These are phyloP conservation scores for Drosophila neocordata DNA, from an alignment of 1,140 invertebrate genomes.

Conservation along the genomic window DNA sequence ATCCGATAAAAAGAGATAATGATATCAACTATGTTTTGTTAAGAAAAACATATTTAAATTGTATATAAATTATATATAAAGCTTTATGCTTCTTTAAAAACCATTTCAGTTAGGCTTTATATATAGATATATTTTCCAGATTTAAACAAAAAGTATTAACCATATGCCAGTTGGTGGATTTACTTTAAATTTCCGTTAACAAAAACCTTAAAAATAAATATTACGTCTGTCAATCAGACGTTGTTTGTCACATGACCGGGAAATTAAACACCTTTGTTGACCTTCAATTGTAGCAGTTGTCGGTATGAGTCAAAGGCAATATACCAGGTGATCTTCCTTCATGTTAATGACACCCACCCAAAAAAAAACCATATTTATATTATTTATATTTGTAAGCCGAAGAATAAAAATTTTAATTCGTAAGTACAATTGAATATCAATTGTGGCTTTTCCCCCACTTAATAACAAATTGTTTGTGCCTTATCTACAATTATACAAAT, in stretches of 20 bases:
- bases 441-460: constrained; percentile 54
- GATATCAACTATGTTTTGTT: too few species aligned
- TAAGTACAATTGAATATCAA: constrained; percentile 57
- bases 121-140: too few species aligned
- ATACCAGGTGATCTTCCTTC: constrained; percentile 20
- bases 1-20: too few species aligned
- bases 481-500: constrained; percentile 26
- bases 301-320: not conserved
- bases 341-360: constrained; percentile 12
- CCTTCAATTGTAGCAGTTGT: not conserved
- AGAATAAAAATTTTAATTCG: constrained; percentile 30
- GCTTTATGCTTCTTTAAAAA: too few species aligned
- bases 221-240: constrained; percentile 36
- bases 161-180: not conserved
- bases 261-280: not conserved
- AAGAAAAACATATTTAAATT: too few species aligned
- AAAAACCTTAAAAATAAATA: constrained; percentile 1
- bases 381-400: constrained; percentile 27
- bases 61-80: too few species aligned
- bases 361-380: constrained; percentile 23
- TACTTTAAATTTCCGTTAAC: not conserved
- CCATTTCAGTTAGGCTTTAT: too few species aligned
- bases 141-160: too few species aligned
- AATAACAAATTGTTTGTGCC: constrained; percentile 47
- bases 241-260: constrained; percentile 45